Evolutionary conservation across 1,140 invertebrate genomes (phyloP).

Genomic region (Catajapyx aquilonaris): DNA sequence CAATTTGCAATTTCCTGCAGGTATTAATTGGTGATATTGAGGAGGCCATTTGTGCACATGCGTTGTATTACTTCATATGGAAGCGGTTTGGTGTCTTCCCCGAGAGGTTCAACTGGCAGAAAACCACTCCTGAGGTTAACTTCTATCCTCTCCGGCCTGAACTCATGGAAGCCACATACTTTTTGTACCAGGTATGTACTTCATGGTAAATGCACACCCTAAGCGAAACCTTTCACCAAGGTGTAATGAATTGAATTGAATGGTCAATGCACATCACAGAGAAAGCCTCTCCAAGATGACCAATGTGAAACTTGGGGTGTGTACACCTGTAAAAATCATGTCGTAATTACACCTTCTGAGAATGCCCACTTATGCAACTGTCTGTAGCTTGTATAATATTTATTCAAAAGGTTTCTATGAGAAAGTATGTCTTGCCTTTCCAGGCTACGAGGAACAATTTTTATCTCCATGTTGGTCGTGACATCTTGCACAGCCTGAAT

Average conservation of each 20-base stretch:
- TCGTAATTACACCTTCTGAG: too few species aligned
- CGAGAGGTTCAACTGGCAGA: conserved; percentile 46
- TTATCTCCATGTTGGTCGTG: conserved; percentile 43
- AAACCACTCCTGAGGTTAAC: conserved; percentile 32
- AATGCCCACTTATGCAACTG: too few species aligned
- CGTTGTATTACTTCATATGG: conserved; percentile 44
- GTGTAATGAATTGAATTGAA: too few species aligned
- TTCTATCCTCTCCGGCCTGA: conserved; percentile 48
- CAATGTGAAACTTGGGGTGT: too few species aligned
- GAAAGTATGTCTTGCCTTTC: too few species aligned
- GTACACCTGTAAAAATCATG: too few species aligned
- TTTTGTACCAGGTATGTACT: conserved; percentile 32
- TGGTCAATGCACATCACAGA: too few species aligned
- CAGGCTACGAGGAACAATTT: conserved; percentile 49
- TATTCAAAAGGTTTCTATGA: too few species aligned
- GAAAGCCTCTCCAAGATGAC: too few species aligned
- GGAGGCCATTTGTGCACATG: conserved; percentile 47
- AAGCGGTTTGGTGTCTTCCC: conserved; percentile 38
- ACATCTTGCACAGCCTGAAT: conserved; percentile 38
- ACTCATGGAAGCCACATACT: conserved; percentile 44
- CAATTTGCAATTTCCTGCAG: conserved; percentile 18
- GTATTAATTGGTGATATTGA: conserved; percentile 44
- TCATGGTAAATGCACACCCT: too few species aligned
- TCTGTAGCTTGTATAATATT: too few species aligned
- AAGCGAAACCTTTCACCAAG: too few species aligned